Evolutionary conservation across 2,113 vertebrate species (phyloP), one percentile per base, ranked within the genome.

Genomic region (Ancistrus triradiatus): DNA sequence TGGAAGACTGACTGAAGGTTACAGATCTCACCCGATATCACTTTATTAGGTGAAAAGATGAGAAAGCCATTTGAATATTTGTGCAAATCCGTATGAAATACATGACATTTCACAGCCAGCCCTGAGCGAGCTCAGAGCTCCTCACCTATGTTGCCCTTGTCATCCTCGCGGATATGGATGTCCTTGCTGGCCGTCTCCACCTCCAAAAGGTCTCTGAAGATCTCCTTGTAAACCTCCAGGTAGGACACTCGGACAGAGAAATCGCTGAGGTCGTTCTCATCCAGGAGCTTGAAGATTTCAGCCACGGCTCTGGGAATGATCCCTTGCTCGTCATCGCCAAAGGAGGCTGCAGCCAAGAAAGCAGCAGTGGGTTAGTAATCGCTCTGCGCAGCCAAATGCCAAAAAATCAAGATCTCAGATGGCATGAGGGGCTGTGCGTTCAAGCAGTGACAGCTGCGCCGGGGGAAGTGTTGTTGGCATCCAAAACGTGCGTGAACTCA

Each of bases 201-300:
- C 72, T 97, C 94, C 60, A 99, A 83, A 74, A 99, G 80, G 79
- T 99, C 96, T 48, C 91, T 89, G 69, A 99, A 94, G 63, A 98
- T 95, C 77, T 99, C 96, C 79, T 93, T 98, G 80, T 99, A 97
- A 63, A 98, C 93, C 65, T 99, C 96, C 77, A 99, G 79, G 81
- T 98, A 99, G 53, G 95, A 97, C 35, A 98, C 91, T 3, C 90
- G 86, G 50, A 99, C 87, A 0, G 90, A 91, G 59, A 93, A 97
- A 80, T 97, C 93, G 0, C 89, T 83, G 35, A 96, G 86, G 78
- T 96, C 91, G 1, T 95, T 97, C 83, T 99, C 95, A 40, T 98
- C 95, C 0, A 98, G 90, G n/a, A 97, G 86, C 81, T 90, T 93
- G 81, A 99, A 99, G 65, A 93, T 81, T 77, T 98, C 96, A 0